Base-by-base conservation (phyloP, 2,797 vertebrate genomes). In the Fringilla coelebs region DNA sequence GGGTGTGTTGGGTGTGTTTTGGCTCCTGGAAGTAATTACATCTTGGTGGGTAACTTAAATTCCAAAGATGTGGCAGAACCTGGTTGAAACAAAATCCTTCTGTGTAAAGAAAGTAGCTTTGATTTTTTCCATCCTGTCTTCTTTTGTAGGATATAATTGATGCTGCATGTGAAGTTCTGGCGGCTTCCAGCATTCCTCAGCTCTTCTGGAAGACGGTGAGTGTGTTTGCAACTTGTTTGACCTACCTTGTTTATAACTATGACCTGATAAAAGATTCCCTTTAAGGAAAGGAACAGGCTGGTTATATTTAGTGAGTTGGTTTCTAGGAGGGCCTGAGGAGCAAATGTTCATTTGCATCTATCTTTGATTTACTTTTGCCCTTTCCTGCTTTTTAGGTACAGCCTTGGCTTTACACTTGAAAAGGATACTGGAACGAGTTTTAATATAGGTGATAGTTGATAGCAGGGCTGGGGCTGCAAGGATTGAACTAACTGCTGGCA, bases 131-230 rank as follows among this genome's bases (percentile, higher is more conserved):
- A 3, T 57, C 16, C 11, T 62, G 0, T 11, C 8, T 89, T 45
- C 31, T 13, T 86, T 57, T 81, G 77, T 87, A 99, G 98, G 98
- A 99, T 94, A 97, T 99, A 89, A 99, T 99, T 31, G 99, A 99
- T 82, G 98, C 98, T 25, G 99, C 99, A 1, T 99, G 99, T 96
- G 99, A 99, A 96, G 99, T 99, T 58, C 97, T 99, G 49, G 98
- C 98, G 84, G 98, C 99, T 89, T 98, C 99, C 76, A 99, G 98
- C 96, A 98, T 99, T 95, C 99, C 99, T 24, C 99, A 99, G 95
- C 98, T 99, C 43, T 99, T 99, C 94, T 99, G 99, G 99, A 99
- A 99, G 97, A 98, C 99, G 45, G 99, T 99, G 96, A 98, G 99
- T 96, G 20, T 61, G 38, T 48, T 81, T 54, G 49, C 40, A 38